Evolutionary conservation across 2,797 vertebrate genomes (phyloP), one percentile per base, ranked within the genome.

Genomic region (Micropoecilia bifurca): DNA sequence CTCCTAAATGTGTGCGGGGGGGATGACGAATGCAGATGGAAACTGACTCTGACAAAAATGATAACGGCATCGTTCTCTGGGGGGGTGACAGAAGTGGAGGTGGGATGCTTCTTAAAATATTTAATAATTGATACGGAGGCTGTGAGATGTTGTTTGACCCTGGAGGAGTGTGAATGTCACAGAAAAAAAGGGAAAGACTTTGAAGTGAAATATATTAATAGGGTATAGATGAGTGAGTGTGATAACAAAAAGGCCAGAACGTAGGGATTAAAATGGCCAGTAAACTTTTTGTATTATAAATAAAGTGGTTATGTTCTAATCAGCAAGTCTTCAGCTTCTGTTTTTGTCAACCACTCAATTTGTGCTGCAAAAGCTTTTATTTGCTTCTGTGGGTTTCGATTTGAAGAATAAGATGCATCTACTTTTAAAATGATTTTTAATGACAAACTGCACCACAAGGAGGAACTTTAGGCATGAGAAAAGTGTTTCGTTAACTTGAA

Each of bases 1-100:
- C 97, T 99, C 96, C 96, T 97, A 99, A 98, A 98, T 96, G 97
- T 97, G 96, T 96, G 97, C 95, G 92, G 95, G 92, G 39, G 95
- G 97, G 96, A 98, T 98, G 98, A 99, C 97, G 97, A 99, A 99
- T 99, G 97, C 95, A 95, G 97, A 97, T 96, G 97, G 97, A 98
- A 99, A 99, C 96, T 96, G 97, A 97, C 97, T 98, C 97, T 98
- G 98, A 99, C 98, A 98, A 99, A 99, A 99, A 98, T 97, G 98
- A 99, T 99, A 99, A 99, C 97, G 95, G 97, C 97, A 97, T 98
- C 97, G 97, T 97, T 99, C 98, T 98, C 97, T 95, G 96, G 97
- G 96, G 72, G 97, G 97, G 96, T 95, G 93, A 96, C 95, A 96
- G 97, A 97, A 97, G 97, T 97, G 97, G 96, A 96, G 96, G 97